Percentiles rank a stretch among this genome's conserved stretches.
Evolutionary conservation across 2,888 invertebrate genomes (phyloP).

Genomic region (Agonopterix subpropinquella): DNA sequence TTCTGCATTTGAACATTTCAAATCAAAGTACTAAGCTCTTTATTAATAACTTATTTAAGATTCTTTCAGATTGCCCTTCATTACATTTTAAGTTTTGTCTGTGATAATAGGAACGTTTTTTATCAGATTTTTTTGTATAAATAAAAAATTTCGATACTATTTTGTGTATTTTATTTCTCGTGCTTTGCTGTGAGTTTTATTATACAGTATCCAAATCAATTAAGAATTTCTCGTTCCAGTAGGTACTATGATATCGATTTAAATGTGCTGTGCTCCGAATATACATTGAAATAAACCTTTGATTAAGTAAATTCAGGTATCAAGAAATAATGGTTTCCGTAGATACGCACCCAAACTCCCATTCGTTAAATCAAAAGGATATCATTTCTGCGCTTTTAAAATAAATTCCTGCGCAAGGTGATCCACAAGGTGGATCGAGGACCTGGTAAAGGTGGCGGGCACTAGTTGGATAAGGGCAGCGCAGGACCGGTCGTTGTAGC

Average conservation of each 20-base stretch:
- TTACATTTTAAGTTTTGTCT: conserved; percentile 11
- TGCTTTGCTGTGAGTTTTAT: conserved; percentile 19
- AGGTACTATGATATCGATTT: not conserved
- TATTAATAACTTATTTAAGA: conserved; percentile 2
- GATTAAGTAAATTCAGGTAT: no score
- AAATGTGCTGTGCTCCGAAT: no score
- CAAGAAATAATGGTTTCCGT: no score
- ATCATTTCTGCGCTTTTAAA: no score
- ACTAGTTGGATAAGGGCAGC: no score
- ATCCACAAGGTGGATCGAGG: no score
- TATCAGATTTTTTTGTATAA: conserved; percentile 11
- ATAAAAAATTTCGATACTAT: conserved; percentile 6
- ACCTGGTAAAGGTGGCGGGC: no score
- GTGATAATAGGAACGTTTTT: conserved; percentile 13
- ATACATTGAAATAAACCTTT: no score
- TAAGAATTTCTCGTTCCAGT: not conserved
- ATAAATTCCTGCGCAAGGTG: no score
- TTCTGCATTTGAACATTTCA: not conserved
- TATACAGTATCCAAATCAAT: not conserved
- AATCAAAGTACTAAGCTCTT: not conserved
- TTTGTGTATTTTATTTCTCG: conserved; percentile 14
- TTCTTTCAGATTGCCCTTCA: conserved; percentile 19
- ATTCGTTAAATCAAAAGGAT: no score
- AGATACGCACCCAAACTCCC: no score
- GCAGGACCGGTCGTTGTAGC: no score